phyloP scores from a whole-genome alignment of 2,888 invertebrate genomes.

The Lymantria dispar region DNA sequence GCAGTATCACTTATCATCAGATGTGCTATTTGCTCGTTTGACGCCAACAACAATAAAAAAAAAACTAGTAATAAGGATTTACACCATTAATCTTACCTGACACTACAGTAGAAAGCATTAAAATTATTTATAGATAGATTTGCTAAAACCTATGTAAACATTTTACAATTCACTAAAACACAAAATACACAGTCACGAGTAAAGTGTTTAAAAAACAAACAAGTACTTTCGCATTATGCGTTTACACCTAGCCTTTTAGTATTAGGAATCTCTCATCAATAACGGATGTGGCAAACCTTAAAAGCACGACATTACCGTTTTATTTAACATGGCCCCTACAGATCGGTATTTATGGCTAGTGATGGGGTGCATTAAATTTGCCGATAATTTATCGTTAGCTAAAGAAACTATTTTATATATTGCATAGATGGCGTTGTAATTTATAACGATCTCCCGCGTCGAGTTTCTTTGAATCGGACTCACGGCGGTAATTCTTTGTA shows the following conservation, averaged over 20 bases:
- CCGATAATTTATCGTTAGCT: neutral
- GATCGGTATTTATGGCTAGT: conserved; percentile 42
- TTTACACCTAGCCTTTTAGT: conserved; percentile 7
- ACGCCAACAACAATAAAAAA: too few relatives aligned
- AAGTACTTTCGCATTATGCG: conserved; percentile 4
- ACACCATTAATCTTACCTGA: too few relatives aligned
- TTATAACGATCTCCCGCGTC: too few relatives aligned
- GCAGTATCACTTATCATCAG: too few relatives aligned
- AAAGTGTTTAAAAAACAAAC: conserved; percentile 3
- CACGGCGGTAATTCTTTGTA: too few relatives aligned
- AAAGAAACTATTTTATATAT: neutral
- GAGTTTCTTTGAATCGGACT: too few relatives aligned
- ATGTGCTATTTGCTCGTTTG: too few relatives aligned
- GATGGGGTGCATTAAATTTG: conserved; percentile 24
- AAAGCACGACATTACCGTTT: conserved; percentile 48
- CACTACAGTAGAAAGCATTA: too few relatives aligned
- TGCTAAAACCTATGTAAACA: neutral
- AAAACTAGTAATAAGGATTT: too few relatives aligned
- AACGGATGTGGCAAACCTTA: conserved; percentile 46
- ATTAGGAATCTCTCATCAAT: conserved; percentile 20
- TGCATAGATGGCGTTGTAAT: too few relatives aligned
- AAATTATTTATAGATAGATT: neutral
- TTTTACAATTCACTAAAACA: too few relatives aligned
- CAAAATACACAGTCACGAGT: neutral
- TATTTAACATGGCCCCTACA: conserved; percentile 44